A percentile compares a stretch with the other conserved stretches of the same genome.
These are phyloP conservation scores for Anguilla obscura DNA, from an alignment of 2,797 vertebrate genomes.

Conservation along the genomic window DNA sequence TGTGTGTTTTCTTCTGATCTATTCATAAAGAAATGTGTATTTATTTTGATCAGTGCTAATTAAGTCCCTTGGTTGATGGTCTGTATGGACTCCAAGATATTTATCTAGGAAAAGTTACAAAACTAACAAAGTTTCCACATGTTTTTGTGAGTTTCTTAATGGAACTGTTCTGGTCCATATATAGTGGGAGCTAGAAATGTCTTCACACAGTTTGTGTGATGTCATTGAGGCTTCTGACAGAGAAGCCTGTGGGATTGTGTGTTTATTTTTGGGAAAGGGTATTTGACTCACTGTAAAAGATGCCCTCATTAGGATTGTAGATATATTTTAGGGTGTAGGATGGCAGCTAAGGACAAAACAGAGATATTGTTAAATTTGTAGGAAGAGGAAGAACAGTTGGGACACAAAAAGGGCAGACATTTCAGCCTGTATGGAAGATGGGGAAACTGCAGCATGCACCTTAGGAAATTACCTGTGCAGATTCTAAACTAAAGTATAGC, in stretches of 20 bases:
- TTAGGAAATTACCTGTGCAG: neutral
- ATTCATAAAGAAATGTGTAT: neutral
- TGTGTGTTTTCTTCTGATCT: neutral
- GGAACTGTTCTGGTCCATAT: slow-evolving; percentile 34
- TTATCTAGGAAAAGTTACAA: neutral
- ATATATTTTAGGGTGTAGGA: slow-evolving; percentile 23
- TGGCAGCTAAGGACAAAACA: slow-evolving; percentile 2
- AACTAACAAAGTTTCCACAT: slow-evolving; percentile 61
- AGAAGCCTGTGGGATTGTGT: slow-evolving; percentile 45
- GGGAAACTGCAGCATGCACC: neutral
- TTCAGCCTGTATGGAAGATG: neutral
- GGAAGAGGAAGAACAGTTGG: slow-evolving; percentile 9
- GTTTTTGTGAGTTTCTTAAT: slow-evolving; percentile 42
- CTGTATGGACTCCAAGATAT: neutral
- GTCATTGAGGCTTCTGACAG: slow-evolving; percentile 56
- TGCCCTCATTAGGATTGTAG: slow-evolving; percentile 31
- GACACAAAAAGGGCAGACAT: neutral
- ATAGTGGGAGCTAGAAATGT: slow-evolving; percentile 55
- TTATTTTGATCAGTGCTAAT: neutral
- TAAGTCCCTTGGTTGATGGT: neutral
- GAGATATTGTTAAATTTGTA: slow-evolving; percentile 21
- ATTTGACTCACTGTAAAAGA: slow-evolving; percentile 40
- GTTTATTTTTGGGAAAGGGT: slow-evolving; percentile 44
- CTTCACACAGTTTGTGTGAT: slow-evolving; percentile 65
- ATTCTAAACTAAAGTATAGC: neutral